These are phyloP conservation scores for Melanostoma scalare DNA, from an alignment of 2,888 invertebrate species.

Conservation along the genomic window DNA sequence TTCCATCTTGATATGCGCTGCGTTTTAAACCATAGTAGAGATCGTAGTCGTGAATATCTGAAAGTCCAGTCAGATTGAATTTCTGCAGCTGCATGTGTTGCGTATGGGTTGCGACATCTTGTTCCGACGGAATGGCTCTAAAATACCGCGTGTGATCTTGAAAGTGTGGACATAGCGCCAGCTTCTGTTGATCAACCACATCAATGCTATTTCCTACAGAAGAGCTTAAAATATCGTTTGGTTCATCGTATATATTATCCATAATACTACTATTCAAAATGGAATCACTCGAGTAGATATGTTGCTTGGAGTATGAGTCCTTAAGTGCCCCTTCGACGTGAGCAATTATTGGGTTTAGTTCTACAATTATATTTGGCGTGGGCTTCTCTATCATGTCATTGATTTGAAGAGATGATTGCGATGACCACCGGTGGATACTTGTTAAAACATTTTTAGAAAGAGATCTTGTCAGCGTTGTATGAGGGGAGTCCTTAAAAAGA, in stretches of 20 bases:
- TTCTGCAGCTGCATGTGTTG: conserved; percentile 77
- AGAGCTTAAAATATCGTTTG: conserved; percentile 80
- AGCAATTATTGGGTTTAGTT: conserved; percentile 55
- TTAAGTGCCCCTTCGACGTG: conserved; percentile 75
- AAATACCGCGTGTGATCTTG: conserved; percentile 80
- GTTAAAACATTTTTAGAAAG: conserved; percentile 79
- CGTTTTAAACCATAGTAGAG: conserved; percentile 80
- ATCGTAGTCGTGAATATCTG: conserved; percentile 81
- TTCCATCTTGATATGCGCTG: conserved; percentile 75
- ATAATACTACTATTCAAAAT: conserved; percentile 79
- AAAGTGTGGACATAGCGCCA: conserved; percentile 79
- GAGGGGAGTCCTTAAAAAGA: conserved; percentile 79
- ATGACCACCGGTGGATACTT: conserved; percentile 79
- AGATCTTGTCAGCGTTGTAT: conserved; percentile 80
- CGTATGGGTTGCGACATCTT: conserved; percentile 78
- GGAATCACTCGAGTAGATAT: conserved; percentile 81
- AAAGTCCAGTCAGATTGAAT: conserved; percentile 78
- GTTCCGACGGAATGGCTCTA: conserved; percentile 80
- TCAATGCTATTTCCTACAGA: conserved; percentile 80
- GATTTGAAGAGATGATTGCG: conserved; percentile 80
- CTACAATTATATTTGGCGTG: conserved; percentile 68
- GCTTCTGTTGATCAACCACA: conserved; percentile 78
- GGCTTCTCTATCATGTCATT: conserved; percentile 75
- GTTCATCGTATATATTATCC: conserved; percentile 82
- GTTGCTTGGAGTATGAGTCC: conserved; percentile 79